These are phyloP conservation scores for Zoroaster sp. DNA, from an alignment of 53 echinoderm and acorn worm genomes.

Conservation along the genomic window DNA sequence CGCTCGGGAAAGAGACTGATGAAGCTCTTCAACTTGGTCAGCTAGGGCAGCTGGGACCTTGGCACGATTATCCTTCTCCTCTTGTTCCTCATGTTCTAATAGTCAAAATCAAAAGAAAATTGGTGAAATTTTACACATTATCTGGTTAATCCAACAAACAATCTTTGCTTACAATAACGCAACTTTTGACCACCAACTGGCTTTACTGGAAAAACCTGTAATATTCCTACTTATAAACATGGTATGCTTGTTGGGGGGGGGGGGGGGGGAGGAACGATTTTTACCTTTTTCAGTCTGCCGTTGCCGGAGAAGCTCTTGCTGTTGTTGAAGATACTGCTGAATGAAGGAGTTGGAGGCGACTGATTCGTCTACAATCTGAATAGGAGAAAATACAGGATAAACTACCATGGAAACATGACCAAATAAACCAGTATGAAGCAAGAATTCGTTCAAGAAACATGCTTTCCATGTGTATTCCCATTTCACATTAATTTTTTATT, in stretches of 20 bases:
- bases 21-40: conserved; percentile 77
- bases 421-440: too few relatives aligned
- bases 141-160: too few relatives aligned
- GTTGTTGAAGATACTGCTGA: conserved; percentile 92
- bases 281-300: conserved; percentile 65
- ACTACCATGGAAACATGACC: too few relatives aligned
- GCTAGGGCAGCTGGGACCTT: conserved; percentile 63
- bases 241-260: background rate
- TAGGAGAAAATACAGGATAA: background rate
- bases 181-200: too few relatives aligned
- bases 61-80: background rate
- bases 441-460: too few relatives aligned
- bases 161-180: too few relatives aligned
- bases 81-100: conserved; percentile 31
- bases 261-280: background rate
- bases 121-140: too few relatives aligned
- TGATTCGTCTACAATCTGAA: conserved; percentile 79
- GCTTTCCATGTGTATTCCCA: too few relatives aligned
- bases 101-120: background rate
- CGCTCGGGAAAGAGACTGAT: conserved; percentile 55
- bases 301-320: conserved; percentile 81
- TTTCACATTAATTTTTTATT: too few relatives aligned
- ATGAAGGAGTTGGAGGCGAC: conserved; percentile 93
- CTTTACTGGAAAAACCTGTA: too few relatives aligned
- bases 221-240: too few relatives aligned